These are phyloP conservation scores for Drosophila parabipectinata DNA, from an alignment of 1,140 invertebrate species.

Conservation along the genomic window DNA sequence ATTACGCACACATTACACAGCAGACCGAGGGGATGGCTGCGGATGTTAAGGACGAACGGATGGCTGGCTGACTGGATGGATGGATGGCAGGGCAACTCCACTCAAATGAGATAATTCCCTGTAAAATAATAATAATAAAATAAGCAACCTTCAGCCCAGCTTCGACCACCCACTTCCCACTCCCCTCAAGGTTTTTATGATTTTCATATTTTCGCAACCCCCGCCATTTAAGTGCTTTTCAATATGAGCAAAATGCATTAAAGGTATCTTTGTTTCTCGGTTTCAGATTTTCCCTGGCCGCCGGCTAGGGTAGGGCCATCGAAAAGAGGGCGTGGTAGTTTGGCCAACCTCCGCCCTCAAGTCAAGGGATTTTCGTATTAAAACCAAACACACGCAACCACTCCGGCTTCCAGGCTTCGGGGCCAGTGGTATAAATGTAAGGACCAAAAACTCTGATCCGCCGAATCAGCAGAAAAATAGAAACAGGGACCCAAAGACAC, in stretches of 20 bases:
- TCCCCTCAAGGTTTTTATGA: constrained; percentile 52
- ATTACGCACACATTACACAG: constrained; percentile 81
- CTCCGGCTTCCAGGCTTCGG: constrained; percentile 19
- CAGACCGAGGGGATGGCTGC: constrained; percentile 12
- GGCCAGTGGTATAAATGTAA: constrained; percentile 25
- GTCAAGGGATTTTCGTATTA: constrained; percentile 72
- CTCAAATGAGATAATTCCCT: constrained; percentile 83
- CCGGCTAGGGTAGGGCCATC: constrained; percentile 41
- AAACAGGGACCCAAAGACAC: constrained; percentile 11
- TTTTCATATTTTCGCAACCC: constrained; percentile 77
- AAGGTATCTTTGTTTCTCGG: constrained; percentile 51
- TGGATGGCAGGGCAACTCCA: constrained; percentile 56
- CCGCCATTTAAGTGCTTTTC: constrained; percentile 76
- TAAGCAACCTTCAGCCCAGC: constrained; percentile 56
- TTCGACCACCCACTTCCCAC: neutral
- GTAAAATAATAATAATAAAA: constrained; percentile 84
- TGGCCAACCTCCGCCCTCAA: constrained; percentile 35
- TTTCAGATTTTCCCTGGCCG: constrained; percentile 36
- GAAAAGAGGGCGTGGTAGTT: constrained; percentile 16
- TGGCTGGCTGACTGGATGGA: neutral
- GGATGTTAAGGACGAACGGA: neutral
- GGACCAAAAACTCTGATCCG: constrained; percentile 32
- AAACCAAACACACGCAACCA: constrained; percentile 56
- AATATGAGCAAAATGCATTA: constrained; percentile 80
- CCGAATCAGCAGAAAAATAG: constrained; percentile 57